Conservation (phyloP, 2,113 vertebrate species). For the Oreochromis tanganicae region DNA sequence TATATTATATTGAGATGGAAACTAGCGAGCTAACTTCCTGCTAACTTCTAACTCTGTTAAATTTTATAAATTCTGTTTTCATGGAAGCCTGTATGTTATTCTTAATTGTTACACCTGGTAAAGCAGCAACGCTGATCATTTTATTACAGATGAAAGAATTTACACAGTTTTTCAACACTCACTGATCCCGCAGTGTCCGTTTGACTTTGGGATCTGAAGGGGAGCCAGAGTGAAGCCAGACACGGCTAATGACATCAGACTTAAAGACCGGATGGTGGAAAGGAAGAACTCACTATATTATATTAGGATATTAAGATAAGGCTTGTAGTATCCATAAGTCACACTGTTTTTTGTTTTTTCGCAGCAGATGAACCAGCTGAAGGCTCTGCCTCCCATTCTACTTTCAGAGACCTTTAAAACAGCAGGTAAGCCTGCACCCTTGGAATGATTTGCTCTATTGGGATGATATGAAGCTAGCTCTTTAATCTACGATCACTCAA, state of each 20-base stretch:
- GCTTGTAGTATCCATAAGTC: background rate
- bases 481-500: background rate
- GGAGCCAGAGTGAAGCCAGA: background rate
- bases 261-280: background rate
- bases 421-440: background rate
- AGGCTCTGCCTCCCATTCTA: background rate
- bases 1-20: rapidly evolving
- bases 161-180: background rate
- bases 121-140: background rate
- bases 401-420: background rate
- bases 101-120: background rate
- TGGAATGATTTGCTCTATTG: background rate
- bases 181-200: background rate
- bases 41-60: background rate
- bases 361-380: background rate
- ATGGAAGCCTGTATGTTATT: background rate
- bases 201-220: background rate
- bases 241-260: background rate
- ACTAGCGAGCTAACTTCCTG: background rate
- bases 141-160: background rate
- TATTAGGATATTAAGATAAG: background rate
- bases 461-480: background rate
- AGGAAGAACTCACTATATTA: background rate
- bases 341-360: background rate
- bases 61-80: rapidly evolving